Evolutionary conservation across 2,888 invertebrate species (phyloP), one percentile per base, ranked within the genome.

Genomic region (Oligia fasciuncula): DNA sequence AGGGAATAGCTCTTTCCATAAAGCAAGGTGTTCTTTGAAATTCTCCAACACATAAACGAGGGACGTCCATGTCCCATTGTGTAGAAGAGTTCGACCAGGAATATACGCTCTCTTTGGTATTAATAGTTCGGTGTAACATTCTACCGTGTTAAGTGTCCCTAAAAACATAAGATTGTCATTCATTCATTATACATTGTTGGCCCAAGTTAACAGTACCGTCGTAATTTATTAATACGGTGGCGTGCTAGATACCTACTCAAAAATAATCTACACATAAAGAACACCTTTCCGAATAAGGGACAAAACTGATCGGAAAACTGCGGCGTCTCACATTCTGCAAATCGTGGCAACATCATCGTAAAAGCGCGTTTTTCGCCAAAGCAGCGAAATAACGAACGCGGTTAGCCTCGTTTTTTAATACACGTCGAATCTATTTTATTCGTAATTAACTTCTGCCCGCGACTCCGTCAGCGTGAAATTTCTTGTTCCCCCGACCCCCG

Each of bases 51-150:
- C 94, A 62, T 93, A 85, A 0, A 95, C 92, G 17, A 94, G 77
- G 0, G 94, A 94, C 23, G 91, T 91, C 95, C 94, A 95, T 0
- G 95, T 95, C 13, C 95, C 95, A 70, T 91, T 93, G 75, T 95
- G 93, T 4, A 94, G 82, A 4, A 95, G 65, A 46, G 91, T 88
- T 9, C 89, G 87, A 14, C 93, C 92, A 8, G 93, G 94, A 14
- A 92, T 80, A 70, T 93, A 93, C 3, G 92, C 90, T 72, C 91
- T 84, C 76, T 90, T 91, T 35, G 95, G 94, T 72, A 95, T 86
- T 23, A 89, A 83, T 9, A 94, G 35, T 66, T 91, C 89, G 5
- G 87, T 84, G 83, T 95, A 94, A 79, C 94, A 93, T 86, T 93
- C 92, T 1, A 93, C 94, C 4, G 91, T 84, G 66, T 91, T 79